Evolutionary conservation across 2,888 invertebrate species (phyloP), one percentile per base, ranked within the genome.

Genomic region (Synergus gifuensis): DNA sequence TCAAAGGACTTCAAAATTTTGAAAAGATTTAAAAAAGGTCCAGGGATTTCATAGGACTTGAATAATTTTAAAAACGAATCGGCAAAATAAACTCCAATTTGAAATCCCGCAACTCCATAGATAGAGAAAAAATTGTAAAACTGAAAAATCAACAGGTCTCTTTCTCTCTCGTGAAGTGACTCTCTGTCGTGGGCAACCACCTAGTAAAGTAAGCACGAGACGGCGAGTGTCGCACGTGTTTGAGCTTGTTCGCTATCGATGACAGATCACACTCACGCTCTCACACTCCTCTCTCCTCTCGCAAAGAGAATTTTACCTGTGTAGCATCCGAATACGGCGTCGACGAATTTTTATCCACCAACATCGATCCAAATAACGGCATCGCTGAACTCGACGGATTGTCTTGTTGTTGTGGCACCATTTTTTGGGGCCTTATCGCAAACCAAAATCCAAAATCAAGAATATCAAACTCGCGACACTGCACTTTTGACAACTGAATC

Each of bases 261-360:
- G 69, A 73, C 69, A 73, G 49, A 49, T 49, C 16, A 54, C 28
- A 28, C 22, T n/a, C 64, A n/a, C 16, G 40, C 16, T 64, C 64
- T 42, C 8, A 64, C 40, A 8, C n/a, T 8, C 4, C 36, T 64
- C 42, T 64, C n/a, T 64, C 8, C 8, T 60, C 18, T 60, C n/a
- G 16, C 49, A 73, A 49, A 36, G 42, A 40, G 40, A 7, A 36
- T 93, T 95, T 95, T 94, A 98, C 98, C 97, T 97, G 97, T 89
- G 99, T 99, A 84, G 99, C 99, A 94, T 99, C 99, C 91, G 98
- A 97, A 94, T 99, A 99, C 82, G 99, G 99, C 82, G 98, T 99
- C 78, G 96, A 94, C 49, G 98, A 98, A 92, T 97, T 96, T 93
- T 97, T 96, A 94, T 97, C 96, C 93, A 98, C 96, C 89, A 96